These are phyloP conservation scores for Ara ararauna DNA, from an alignment of 2,797 vertebrate species.

Conservation along the genomic window DNA sequence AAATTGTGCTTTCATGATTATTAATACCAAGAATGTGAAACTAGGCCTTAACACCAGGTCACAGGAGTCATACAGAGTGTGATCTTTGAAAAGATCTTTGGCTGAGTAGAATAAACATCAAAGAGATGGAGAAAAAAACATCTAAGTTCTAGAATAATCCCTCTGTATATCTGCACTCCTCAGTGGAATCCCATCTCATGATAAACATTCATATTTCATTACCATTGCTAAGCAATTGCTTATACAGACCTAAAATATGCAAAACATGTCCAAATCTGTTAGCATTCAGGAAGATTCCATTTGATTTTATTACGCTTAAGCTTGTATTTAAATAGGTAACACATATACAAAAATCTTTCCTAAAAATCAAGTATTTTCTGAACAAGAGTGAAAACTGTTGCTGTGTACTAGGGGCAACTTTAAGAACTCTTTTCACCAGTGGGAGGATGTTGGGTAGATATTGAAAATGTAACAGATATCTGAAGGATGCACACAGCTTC, in stretches of 20 bases:
- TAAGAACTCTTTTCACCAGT: background rate
- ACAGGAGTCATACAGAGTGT: background rate
- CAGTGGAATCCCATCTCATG: background rate
- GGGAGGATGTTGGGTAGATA: background rate
- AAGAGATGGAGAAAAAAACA: rapidly evolving
- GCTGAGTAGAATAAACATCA: background rate
- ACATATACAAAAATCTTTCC: background rate
- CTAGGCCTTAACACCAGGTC: background rate
- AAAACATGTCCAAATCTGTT: background rate
- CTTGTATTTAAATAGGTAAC: background rate
- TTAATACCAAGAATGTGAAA: background rate
- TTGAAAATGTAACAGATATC: background rate
- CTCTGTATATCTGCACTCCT: background rate
- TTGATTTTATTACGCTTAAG: background rate
- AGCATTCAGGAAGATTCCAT: background rate
- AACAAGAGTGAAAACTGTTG: background rate
- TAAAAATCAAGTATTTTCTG: background rate
- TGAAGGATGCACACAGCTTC: background rate
- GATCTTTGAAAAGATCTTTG: background rate
- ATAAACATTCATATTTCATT: background rate
- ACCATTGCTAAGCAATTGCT: background rate
- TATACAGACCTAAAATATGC: background rate
- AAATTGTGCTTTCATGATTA: background rate
- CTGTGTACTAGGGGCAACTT: background rate
- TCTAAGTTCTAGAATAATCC: background rate